These are phyloP conservation scores for Xiphorhynchus elegans DNA, from an alignment of 2,113 vertebrate species.

Conservation along the genomic window DNA sequence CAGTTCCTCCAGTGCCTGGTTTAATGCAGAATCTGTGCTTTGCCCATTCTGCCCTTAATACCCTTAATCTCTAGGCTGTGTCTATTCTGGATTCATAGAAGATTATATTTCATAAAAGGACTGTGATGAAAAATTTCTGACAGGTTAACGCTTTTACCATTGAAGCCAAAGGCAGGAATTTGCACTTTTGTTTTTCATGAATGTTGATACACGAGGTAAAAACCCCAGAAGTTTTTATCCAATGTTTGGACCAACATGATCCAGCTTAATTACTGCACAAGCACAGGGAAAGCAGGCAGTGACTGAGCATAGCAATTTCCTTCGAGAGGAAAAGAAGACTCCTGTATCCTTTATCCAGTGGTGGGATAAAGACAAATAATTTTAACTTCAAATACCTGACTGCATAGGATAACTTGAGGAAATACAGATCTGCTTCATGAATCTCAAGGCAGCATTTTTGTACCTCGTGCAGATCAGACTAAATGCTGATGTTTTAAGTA, in stretches of 20 bases:
- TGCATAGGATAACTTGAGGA: not conserved
- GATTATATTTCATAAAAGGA: conserved; percentile 2
- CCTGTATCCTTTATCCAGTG: not conserved
- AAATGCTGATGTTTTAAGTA: not conserved
- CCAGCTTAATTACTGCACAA: not conserved
- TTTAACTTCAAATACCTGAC: not conserved
- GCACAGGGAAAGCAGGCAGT: not conserved
- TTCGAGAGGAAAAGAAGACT: not conserved
- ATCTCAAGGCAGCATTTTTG: not conserved
- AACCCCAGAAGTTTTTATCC: not conserved
- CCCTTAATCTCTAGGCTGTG: conserved; percentile 1
- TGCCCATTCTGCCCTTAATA: conserved; percentile 12
- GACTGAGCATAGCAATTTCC: not conserved
- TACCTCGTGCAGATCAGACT: not conserved
- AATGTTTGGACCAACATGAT: not conserved
- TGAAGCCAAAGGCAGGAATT: not conserved
- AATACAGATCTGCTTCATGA: not conserved
- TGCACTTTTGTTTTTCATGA: not conserved
- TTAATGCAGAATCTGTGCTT: not conserved
- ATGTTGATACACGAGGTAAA: not conserved
- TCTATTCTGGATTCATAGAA: not conserved
- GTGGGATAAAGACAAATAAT: not conserved
- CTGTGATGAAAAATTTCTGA: not conserved
- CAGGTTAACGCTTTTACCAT: not conserved
- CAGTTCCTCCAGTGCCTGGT: not conserved